A percentile compares a stretch with the other conserved stretches of the same genome.
Conservation (phyloP, 2,797 vertebrate genomes). For the Sebastes ruberrimus region DNA sequence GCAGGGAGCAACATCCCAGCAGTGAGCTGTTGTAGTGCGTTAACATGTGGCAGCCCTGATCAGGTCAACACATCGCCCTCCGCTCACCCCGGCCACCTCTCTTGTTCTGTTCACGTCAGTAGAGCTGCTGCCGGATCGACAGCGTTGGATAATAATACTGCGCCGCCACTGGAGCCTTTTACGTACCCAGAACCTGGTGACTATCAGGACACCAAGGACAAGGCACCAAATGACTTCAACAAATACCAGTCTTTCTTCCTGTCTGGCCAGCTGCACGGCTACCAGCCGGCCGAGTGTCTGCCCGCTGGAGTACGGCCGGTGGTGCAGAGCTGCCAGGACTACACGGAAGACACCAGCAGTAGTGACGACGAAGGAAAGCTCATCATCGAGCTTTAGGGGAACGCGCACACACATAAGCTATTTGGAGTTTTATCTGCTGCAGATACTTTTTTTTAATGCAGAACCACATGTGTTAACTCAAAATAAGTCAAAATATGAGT, state of each 20-base stretch:
- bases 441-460: not conserved
- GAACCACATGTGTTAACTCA: not conserved
- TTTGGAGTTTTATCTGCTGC: not conserved
- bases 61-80: not conserved
- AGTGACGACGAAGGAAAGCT: conserved; percentile 85
- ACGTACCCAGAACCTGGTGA: not conserved
- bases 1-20: not conserved
- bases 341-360: conserved; percentile 77
- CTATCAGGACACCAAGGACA: not conserved
- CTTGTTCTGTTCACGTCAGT: not conserved
- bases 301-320: conserved; percentile 37
- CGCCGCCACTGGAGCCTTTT: conserved; percentile 4
- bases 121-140: not conserved
- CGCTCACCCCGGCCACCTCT: not conserved
- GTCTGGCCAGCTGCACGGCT: conserved; percentile 24
- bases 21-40: no score
- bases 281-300: conserved; percentile 34
- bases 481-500: not conserved
- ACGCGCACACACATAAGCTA: not conserved
- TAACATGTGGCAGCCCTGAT: not conserved
- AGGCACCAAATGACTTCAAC: not conserved
- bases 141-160: not conserved
- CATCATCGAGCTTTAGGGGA: conserved; percentile 80
- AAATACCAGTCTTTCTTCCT: conserved; percentile 50
- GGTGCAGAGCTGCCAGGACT: conserved; percentile 56